A percentile compares a stretch with the other conserved stretches of the same genome.
Conservation (phyloP, 2,888 invertebrate species). For the Petrolisthes cinctipes region DNA sequence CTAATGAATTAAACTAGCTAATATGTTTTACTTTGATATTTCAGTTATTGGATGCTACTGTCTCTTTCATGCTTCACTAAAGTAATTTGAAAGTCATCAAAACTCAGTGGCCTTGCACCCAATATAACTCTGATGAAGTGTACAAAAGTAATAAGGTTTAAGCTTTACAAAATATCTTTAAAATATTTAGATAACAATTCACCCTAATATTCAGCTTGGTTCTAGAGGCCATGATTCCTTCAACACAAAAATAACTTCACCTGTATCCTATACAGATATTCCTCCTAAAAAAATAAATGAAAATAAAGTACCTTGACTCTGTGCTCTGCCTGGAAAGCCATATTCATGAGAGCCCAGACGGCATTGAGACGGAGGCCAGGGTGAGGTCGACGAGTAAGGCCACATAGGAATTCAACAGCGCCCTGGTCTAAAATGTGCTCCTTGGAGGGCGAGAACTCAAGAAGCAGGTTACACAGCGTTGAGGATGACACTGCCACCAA, state of each 20-base stretch:
- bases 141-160: too few relatives aligned
- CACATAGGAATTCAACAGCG: constrained; percentile 87
- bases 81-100: too few relatives aligned
- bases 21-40: too few relatives aligned
- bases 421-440: constrained; percentile 64
- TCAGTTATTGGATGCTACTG: too few relatives aligned
- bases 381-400: constrained; percentile 83
- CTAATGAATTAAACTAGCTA: too few relatives aligned
- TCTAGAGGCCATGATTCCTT: neutral
- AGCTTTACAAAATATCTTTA: too few relatives aligned
- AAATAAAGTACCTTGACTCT: constrained; percentile 79
- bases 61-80: too few relatives aligned
- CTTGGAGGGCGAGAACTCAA: constrained; percentile 96
- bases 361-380: constrained; percentile 88
- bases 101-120: too few relatives aligned
- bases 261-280: neutral
- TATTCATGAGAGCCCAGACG: constrained; percentile 83
- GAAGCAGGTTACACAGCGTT: constrained; percentile 88
- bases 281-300: constrained; percentile 72
- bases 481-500: constrained; percentile 88
- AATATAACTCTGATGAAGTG: too few relatives aligned
- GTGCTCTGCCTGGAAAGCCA: constrained; percentile 85
- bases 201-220: too few relatives aligned
- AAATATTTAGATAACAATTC: too few relatives aligned
- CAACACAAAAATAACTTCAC: neutral